Evolutionary conservation across 2,888 invertebrate species (phyloP).

Genomic region (Melanchra persicariae): DNA sequence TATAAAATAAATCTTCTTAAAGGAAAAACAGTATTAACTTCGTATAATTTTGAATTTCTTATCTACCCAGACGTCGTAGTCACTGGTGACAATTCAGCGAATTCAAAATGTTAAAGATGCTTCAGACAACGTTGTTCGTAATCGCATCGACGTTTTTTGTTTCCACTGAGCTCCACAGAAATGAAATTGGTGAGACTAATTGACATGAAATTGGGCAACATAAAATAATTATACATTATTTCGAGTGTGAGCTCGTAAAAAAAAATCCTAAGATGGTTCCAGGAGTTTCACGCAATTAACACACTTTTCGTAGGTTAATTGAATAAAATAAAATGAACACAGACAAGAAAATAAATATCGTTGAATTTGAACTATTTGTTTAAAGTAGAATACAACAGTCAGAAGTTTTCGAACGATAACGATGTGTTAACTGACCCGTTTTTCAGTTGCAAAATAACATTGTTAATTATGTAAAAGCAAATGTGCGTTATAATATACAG

Average conservation of each 20-base stretch:
- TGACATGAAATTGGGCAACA: background rate
- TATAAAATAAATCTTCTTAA: slow-evolving; percentile 65
- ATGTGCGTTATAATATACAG: background rate
- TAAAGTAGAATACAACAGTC: background rate
- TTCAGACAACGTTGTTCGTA: slow-evolving; percentile 49
- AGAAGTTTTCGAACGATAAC: background rate
- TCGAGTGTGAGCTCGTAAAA: background rate
- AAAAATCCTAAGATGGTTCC: background rate
- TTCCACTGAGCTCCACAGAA: background rate
- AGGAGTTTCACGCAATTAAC: background rate
- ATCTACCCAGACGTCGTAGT: slow-evolving; percentile 75
- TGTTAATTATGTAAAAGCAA: background rate
- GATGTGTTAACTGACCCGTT: background rate
- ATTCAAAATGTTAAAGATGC: slow-evolving; percentile 65
- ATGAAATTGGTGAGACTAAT: slow-evolving; percentile 2
- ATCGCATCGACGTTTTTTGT: slow-evolving; percentile 7
- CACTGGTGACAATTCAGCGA: slow-evolving; percentile 62
- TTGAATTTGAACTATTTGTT: background rate
- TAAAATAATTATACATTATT: slow-evolving; percentile 17
- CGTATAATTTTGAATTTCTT: slow-evolving; percentile 75
- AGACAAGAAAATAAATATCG: background rate
- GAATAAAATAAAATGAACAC: slow-evolving; percentile 2
- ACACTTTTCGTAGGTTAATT: background rate
- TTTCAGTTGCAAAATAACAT: background rate
- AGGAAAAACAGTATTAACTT: no score